A percentile compares a stretch with the other conserved stretches of the same genome.
These are phyloP conservation scores for Drosophila bipectinata DNA, from an alignment of 1,140 invertebrate species.

Conservation along the genomic window DNA sequence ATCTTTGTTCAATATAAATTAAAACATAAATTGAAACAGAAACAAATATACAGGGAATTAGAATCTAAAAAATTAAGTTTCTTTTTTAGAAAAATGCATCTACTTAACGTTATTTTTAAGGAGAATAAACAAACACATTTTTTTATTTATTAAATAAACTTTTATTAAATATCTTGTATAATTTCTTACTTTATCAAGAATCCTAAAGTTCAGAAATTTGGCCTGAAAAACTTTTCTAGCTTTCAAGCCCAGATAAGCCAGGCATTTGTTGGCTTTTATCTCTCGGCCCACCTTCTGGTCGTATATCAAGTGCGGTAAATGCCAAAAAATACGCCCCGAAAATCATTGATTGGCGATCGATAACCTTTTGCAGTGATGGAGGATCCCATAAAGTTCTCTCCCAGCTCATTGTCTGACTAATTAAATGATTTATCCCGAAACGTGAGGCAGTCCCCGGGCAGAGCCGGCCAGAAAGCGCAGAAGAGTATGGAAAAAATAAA, in stretches of 20 bases:
- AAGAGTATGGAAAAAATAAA: conserved; percentile 41
- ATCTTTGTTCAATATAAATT: no score
- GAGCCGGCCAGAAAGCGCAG: conserved; percentile 43
- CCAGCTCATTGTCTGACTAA: conserved; percentile 77
- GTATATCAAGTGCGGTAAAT: conserved; percentile 71
- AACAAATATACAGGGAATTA: no score
- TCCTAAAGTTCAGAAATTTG: no score
- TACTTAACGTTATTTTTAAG: no score
- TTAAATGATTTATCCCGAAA: conserved; percentile 82
- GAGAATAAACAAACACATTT: no score
- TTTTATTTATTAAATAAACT: no score
- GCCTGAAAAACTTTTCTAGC: background rate
- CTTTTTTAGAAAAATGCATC: no score
- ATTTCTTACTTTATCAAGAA: no score
- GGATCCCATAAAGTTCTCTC: conserved; percentile 39
- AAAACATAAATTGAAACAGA: no score
- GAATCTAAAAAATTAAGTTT: no score
- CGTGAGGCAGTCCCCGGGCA: conserved; percentile 58
- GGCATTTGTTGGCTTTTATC: conserved; percentile 40
- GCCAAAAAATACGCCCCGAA: conserved; percentile 56
- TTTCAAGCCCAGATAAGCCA: background rate
- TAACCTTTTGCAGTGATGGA: conserved; percentile 64
- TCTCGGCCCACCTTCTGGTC: conserved; percentile 38
- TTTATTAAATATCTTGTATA: no score
- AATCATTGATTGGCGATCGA: conserved; percentile 59